phyloP scores from a whole-genome alignment of 2,113 vertebrate species.

The Phrynosoma blainvillii region DNA sequence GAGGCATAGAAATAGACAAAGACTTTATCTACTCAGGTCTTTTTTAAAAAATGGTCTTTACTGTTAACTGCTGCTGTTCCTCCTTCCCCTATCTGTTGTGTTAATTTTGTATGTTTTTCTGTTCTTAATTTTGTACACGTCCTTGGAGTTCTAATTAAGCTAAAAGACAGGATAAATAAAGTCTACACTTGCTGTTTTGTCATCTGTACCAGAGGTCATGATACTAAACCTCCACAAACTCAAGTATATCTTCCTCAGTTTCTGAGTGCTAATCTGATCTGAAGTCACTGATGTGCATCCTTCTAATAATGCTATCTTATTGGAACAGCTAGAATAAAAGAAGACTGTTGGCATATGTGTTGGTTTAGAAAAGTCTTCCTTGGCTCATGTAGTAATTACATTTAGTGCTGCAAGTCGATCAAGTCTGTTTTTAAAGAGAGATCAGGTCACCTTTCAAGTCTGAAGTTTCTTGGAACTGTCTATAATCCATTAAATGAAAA shows the following conservation, averaged over 20 bases:
- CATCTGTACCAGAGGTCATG: not conserved
- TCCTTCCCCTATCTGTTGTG: no score
- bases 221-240: not conserved
- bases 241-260: not conserved
- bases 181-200: not conserved
- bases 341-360: not conserved
- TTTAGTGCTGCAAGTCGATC: not conserved
- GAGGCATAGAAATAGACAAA: no score
- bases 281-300: not conserved
- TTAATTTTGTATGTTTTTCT: not conserved
- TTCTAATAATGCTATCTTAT: not conserved
- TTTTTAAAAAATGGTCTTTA: not conserved
- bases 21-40: not conserved
- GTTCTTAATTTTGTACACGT: not conserved
- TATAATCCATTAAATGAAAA: not conserved
- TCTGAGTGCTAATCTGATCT: not conserved
- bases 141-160: not conserved
- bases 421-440: not conserved
- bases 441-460: not conserved
- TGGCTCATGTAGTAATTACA: not conserved
- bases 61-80: not conserved
- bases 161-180: not conserved
- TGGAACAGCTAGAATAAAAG: not conserved
- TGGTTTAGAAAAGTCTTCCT: not conserved
- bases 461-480: not conserved